Percentiles rank a stretch among this genome's conserved stretches.
These are phyloP conservation scores for Glossophaga mutica DNA, from an alignment of 2,797 vertebrate species.

Conservation along the genomic window DNA sequence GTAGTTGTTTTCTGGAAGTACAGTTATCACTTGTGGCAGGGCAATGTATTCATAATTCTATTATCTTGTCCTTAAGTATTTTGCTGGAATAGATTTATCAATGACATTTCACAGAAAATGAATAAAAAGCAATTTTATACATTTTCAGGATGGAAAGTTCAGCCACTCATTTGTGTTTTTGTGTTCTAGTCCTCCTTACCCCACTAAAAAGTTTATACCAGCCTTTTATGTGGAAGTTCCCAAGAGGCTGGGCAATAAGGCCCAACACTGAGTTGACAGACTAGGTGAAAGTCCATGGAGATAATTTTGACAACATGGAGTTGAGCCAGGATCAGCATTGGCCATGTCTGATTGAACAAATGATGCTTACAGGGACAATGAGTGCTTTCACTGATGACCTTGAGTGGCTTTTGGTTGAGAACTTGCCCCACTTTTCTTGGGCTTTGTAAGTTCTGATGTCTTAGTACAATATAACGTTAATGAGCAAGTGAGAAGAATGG, in stretches of 20 bases:
- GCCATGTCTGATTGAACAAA: background rate
- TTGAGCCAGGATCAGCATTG: background rate
- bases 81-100: background rate
- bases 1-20: slow-evolving; percentile 17
- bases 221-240: background rate
- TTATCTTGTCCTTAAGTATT: background rate
- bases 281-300: background rate
- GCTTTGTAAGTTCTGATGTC: background rate
- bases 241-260: background rate
- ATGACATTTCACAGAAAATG: too few species aligned
- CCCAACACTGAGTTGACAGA: background rate
- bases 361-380: background rate
- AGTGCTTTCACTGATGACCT: background rate
- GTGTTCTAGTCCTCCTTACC: background rate
- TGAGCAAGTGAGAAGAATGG: background rate
- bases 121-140: background rate
- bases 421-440: background rate
- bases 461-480: background rate
- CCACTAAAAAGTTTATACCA: background rate
- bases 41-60: background rate
- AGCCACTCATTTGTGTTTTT: background rate
- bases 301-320: background rate
- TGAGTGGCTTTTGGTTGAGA: background rate
- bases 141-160: background rate
- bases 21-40: background rate